Evolutionary conservation across 1,140 invertebrate species (phyloP).

Genomic region (Pectinophora gossypiella): DNA sequence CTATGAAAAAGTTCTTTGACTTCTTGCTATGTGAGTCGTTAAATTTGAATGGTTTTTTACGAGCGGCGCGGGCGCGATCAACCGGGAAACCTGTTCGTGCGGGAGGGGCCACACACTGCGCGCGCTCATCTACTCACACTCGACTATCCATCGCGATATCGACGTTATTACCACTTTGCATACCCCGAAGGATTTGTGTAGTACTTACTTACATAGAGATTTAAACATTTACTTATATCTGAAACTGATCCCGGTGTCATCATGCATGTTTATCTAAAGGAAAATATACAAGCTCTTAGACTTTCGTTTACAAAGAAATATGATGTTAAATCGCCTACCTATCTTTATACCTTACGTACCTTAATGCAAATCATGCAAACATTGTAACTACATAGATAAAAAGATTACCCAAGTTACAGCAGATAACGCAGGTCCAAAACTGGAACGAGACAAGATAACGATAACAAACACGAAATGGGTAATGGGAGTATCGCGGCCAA

Average conservation of each 20-base stretch:
- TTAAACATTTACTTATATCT: too few species aligned
- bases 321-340: too few species aligned
- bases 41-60: conserved; percentile 60
- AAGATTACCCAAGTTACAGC: conserved; percentile 2
- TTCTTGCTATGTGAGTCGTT: conserved; percentile 41
- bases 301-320: too few species aligned
- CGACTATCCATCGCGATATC: background rate
- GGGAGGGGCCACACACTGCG: conserved; percentile 52
- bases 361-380: background rate
- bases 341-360: too few species aligned
- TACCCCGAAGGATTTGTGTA: too few species aligned
- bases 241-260: too few species aligned
- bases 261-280: too few species aligned
- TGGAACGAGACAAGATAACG: conserved; percentile 19
- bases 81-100: conserved; percentile 43
- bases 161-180: background rate
- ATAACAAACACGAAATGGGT: background rate
- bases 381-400: background rate
- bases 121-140: background rate
- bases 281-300: too few species aligned
- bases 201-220: too few species aligned
- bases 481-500: background rate
- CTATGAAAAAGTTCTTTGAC: conserved; percentile 24
- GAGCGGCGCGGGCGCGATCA: conserved; percentile 14
- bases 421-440: conserved; percentile 13